Conservation (phyloP, 2,888 invertebrate species). For the Harmothoe impar region DNA sequence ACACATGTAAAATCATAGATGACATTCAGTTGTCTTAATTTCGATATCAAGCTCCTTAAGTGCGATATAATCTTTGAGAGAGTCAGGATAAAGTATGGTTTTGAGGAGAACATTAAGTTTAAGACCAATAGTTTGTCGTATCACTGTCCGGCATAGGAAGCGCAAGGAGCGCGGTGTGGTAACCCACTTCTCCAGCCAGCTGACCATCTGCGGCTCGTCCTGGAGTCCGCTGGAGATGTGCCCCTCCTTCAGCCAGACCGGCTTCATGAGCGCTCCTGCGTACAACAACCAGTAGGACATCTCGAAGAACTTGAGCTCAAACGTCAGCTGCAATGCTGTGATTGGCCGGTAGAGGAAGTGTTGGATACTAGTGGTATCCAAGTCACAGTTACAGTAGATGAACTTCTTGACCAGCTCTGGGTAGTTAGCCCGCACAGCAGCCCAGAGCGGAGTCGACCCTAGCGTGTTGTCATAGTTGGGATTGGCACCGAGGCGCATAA, state of each 20-base stretch:
- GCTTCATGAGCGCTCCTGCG: slow-evolving; percentile 61
- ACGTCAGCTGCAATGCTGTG: slow-evolving; percentile 64
- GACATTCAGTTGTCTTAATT: slow-evolving; percentile 74
- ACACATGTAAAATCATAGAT: neutral
- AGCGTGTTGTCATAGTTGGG: slow-evolving; percentile 63
- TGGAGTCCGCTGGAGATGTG: neutral
- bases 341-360: slow-evolving; percentile 56
- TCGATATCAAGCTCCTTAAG: slow-evolving; percentile 38
- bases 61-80: slow-evolving; percentile 63
- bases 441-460: slow-evolving; percentile 67
- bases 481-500: slow-evolving; percentile 62
- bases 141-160: slow-evolving; percentile 47
- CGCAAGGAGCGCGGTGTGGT: slow-evolving; percentile 48
- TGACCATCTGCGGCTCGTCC: neutral
- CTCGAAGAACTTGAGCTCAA: slow-evolving; percentile 54
- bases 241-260: slow-evolving; percentile 31
- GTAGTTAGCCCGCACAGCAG: slow-evolving; percentile 64
- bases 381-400: slow-evolving; percentile 61
- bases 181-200: slow-evolving; percentile 64
- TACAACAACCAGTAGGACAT: slow-evolving; percentile 53
- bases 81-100: slow-evolving; percentile 48
- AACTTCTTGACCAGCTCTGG: slow-evolving; percentile 56
- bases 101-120: neutral
- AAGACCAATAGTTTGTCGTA: slow-evolving; percentile 40
- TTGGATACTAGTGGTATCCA: slow-evolving; percentile 63